Base-by-base conservation (phyloP, 2,888 invertebrate genomes). In the Ophonus ardosiacus region DNA sequence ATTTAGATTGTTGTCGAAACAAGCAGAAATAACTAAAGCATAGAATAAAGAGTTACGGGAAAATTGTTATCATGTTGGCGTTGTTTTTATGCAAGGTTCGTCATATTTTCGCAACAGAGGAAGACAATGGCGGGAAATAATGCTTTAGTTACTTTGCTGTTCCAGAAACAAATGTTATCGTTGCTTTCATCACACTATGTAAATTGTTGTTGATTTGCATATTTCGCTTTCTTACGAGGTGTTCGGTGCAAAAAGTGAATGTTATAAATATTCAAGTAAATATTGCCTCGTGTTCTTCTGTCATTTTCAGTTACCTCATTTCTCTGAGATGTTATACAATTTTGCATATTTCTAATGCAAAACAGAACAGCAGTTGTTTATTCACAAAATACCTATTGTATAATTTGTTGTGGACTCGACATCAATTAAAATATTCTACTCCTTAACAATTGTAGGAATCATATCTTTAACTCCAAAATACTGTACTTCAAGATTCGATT, bases 1-100 rank as follows among this genome's bases (percentile, higher is more conserved):
- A 74, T 74, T 74, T 74, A 74, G 71, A 74, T 74, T 74, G 71
- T 74, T 74, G 71, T 74, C 71, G 71, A 74, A 74, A 74, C 71
- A 74, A 74, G 71, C 71, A 74, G 7, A 10, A 40, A 43, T 74
- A 74, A 74, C 51, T 74, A 74, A 74, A 24, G 43, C 71, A 43
- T 74, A 40, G 40, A 17, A 74, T 74, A 74, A 74, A 74, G 38
- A 24, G 24, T 24, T 21, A 68, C 15, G 38, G 8, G 71, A 17
- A 43, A 17, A 74, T 43, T 8, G 43, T 13, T 15, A 74, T 74
- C 15, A 17, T 17, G 40, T 74, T 74, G n/a, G 18, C 17, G 13
- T 18, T 43, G 10, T 68, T 38, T 38, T 68, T 68, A 63, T 21
- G 10, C 8, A 18, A 63, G 5, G 68, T 38, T 68, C 31, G n/a